phyloP scores from a whole-genome alignment of 2,797 vertebrate genomes.

The Diplodus sargus region DNA sequence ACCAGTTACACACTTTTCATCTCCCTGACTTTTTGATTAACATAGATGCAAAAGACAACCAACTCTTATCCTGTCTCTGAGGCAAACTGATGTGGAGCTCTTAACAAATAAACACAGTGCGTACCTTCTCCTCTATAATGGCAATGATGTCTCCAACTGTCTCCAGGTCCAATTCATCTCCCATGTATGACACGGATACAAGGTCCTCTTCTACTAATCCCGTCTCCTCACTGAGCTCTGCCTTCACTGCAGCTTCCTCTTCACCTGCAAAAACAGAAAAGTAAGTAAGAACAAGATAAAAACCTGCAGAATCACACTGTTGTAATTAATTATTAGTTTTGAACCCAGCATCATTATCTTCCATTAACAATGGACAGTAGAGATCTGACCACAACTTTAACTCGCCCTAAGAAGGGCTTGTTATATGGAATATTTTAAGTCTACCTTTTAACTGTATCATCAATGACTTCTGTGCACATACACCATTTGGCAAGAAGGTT shows the following conservation, averaged over 20 bases:
- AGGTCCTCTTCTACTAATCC: constrained; percentile 85
- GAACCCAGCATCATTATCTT: background rate
- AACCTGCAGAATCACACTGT: background rate
- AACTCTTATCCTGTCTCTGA: background rate
- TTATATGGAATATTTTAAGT: background rate
- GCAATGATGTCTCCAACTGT: constrained; percentile 98
- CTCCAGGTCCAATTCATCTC: constrained; percentile 94
- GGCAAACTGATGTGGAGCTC: background rate
- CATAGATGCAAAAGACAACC: background rate
- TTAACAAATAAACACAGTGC: background rate
- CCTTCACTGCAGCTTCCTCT: constrained; percentile 73
- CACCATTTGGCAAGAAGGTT: background rate
- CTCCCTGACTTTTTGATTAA: too few relatives aligned
- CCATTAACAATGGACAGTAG: background rate
- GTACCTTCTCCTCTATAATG: constrained; percentile 97
- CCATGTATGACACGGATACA: constrained; percentile 87
- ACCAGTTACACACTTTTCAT: too few relatives aligned
- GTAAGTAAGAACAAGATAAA: background rate
- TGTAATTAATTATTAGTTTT: background rate
- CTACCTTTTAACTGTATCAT: background rate
- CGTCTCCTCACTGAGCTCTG: constrained; percentile 75
- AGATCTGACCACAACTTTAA: background rate
- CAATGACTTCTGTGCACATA: background rate
- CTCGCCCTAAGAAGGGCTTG: background rate
- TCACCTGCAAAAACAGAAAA: constrained; percentile 48